Conservation (phyloP, 23 tunicate species). For the Botrylloides violaceus region DNA sequence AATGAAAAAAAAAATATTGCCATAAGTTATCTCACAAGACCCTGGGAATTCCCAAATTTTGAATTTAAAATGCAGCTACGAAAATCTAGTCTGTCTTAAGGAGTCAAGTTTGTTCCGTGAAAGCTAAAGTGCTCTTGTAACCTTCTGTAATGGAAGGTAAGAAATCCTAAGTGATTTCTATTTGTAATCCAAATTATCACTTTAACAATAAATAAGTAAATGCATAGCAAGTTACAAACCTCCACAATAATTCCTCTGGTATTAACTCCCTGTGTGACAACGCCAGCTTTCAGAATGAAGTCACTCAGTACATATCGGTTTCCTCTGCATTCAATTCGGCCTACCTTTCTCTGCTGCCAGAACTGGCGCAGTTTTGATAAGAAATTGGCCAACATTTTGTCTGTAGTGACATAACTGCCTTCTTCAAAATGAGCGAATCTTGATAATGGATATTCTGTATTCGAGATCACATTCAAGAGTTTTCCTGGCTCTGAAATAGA, state of each 20-base stretch:
- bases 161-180: too few species aligned
- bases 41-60: too few species aligned
- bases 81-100: too few species aligned
- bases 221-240: constrained; percentile 1
- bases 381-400: constrained; percentile 51
- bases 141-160: too few species aligned
- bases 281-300: constrained; percentile 65
- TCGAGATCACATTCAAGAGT: constrained; percentile 42
- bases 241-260: constrained; percentile 76
- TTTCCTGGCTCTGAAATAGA: constrained; percentile 33
- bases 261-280: constrained; percentile 51
- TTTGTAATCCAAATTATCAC: background rate
- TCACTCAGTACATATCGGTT: constrained; percentile 66
- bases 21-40: too few species aligned
- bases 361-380: constrained; percentile 42
- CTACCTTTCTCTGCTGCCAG: constrained; percentile 86
- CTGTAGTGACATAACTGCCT: constrained; percentile 53
- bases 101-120: too few species aligned
- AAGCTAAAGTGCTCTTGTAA: too few species aligned
- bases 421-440: constrained; percentile 80
- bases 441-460: constrained; percentile 72
- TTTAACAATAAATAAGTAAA: background rate
- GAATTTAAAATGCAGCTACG: too few species aligned
- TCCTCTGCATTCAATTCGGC: constrained; percentile 72
- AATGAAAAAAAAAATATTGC: too few species aligned